A percentile compares a stretch with the other conserved stretches of the same genome.
Conservation (phyloP, 2,797 vertebrate species). For the Masticophis lateralis region DNA sequence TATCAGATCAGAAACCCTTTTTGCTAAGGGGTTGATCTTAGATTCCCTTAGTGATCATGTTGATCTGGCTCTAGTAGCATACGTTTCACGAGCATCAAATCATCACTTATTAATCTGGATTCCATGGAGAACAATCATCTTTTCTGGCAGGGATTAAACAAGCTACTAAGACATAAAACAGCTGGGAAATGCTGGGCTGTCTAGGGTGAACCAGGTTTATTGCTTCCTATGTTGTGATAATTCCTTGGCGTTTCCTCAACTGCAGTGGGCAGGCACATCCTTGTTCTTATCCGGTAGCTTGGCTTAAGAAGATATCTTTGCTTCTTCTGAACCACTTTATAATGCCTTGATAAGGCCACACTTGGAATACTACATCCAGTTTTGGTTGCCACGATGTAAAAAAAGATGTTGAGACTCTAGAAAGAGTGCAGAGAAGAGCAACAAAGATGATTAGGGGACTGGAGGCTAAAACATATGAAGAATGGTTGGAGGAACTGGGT, state of each 20-base stretch:
- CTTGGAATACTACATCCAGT: too few relatives aligned
- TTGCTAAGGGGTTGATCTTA: background rate
- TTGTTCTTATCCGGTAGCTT: background rate
- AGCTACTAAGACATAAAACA: background rate
- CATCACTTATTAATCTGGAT: background rate
- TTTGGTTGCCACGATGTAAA: too few relatives aligned
- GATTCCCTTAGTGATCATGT: background rate
- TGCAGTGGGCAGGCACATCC: too few relatives aligned
- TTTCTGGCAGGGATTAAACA: background rate
- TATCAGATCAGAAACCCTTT: background rate
- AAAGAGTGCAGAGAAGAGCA: too few relatives aligned
- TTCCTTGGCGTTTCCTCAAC: background rate
- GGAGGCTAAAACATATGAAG: too few relatives aligned
- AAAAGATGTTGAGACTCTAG: too few relatives aligned
- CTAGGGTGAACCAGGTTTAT: background rate
- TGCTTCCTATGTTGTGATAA: background rate
- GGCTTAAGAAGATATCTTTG: background rate
- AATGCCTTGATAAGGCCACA: too few relatives aligned
- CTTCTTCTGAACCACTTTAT: background rate
- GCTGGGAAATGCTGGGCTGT: background rate
- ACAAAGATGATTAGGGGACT: too few relatives aligned
- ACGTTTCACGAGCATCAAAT: background rate
- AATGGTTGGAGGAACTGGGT: too few relatives aligned
- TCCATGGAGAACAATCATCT: background rate
- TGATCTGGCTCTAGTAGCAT: background rate